Conservation (phyloP, 1,140 invertebrate genomes). For the Macrotrachela quadricornifera region DNA sequence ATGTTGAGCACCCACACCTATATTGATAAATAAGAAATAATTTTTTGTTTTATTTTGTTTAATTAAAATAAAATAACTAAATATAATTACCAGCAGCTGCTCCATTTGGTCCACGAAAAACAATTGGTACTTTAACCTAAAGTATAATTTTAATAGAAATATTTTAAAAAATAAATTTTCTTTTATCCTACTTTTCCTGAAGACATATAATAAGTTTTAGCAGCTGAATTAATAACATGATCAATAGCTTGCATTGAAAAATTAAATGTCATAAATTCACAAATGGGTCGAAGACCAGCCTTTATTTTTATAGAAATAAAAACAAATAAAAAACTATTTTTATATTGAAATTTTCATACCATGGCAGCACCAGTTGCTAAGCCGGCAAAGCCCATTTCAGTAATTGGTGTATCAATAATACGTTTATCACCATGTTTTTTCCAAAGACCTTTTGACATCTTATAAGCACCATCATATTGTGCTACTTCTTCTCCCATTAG, state of each 20-base stretch:
- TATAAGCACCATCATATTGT: constrained; percentile 7
- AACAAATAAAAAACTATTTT: too few species aligned
- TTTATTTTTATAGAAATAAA: background rate
- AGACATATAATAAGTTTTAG: constrained; percentile 97
- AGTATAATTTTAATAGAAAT: too few species aligned
- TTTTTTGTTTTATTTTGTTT: too few species aligned
- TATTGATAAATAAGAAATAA: too few species aligned
- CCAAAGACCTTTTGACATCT: background rate
- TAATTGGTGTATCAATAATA: constrained; percentile 5
- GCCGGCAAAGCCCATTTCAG: constrained; percentile 2
- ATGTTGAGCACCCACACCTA: constrained; percentile 73
- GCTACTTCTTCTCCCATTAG: constrained; percentile 7
- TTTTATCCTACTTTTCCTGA: constrained; percentile 46
- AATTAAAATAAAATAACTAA: too few species aligned
- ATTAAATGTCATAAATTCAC: constrained; percentile 99
- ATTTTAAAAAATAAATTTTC: too few species aligned
- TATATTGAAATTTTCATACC: too few species aligned
- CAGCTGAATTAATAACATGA: constrained; percentile 88
- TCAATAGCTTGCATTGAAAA: constrained; percentile 99
- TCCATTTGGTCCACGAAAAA: constrained; percentile 94
- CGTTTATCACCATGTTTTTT: background rate
- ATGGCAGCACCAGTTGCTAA: constrained; percentile 1
- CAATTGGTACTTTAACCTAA: constrained; percentile 67
- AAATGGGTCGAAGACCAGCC: constrained; percentile 79
- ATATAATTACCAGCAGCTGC: constrained; percentile 51